Evolutionary conservation across 1,140 invertebrate genomes (phyloP).

Genomic region (Pinna nobilis): DNA sequence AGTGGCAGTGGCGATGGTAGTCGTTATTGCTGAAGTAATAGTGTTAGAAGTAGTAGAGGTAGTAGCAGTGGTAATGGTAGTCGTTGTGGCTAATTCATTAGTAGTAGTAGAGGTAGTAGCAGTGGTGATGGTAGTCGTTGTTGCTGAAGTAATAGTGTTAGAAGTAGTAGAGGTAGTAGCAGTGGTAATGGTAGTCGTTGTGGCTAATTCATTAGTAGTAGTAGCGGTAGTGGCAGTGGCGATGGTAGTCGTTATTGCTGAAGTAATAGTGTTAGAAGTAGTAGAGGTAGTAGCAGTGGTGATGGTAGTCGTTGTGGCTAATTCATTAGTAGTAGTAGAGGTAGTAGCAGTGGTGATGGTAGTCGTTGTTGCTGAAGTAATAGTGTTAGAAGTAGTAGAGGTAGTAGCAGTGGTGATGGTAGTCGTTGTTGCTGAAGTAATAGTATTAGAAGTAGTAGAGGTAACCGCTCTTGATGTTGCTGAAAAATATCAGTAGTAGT

Average conservation of each 20-base stretch:
- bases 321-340: not conserved
- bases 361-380: not conserved
- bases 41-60: not conserved
- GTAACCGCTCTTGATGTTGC: too few species aligned
- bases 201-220: not conserved
- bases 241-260: not conserved
- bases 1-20: not conserved
- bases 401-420: not conserved
- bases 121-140: not conserved
- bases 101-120: not conserved
- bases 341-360: not conserved
- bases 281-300: not conserved
- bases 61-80: slow-evolving; percentile 1
- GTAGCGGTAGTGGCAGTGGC: not conserved
- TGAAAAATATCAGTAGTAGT: too few species aligned
- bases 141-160: not conserved
- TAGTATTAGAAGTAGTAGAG: not conserved
- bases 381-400: not conserved
- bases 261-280: not conserved
- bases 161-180: not conserved
- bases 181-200: not conserved
- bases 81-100: not conserved
- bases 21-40: not conserved
- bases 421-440: not conserved
- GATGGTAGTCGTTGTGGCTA: not conserved